Conservation (phyloP, 2,888 invertebrate genomes). For the Eucriotettix oculatus region DNA sequence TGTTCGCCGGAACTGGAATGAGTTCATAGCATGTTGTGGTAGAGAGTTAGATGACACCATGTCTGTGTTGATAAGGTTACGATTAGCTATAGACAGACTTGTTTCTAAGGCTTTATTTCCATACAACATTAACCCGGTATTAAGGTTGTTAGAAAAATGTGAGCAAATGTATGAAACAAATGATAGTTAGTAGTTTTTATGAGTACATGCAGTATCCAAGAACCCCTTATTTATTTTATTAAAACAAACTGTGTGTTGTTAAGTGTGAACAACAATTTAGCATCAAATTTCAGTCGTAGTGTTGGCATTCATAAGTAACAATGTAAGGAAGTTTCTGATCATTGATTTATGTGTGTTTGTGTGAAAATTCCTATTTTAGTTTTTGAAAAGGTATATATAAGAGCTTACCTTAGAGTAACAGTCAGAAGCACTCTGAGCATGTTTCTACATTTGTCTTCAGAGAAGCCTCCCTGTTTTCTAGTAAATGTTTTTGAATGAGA, state of each 20-base stretch:
- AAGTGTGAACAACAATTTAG: not conserved
- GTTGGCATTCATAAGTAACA: not conserved
- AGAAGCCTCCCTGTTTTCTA: no score
- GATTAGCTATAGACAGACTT: conserved; percentile 63
- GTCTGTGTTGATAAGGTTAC: conserved; percentile 62
- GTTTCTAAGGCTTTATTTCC: conserved; percentile 73
- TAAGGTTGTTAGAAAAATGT: conserved; percentile 65
- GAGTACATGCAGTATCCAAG: no score
- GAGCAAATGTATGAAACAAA: conserved; percentile 74
- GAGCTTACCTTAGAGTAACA: no score
- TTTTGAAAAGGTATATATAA: no score
- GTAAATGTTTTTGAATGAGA: no score
- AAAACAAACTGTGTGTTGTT: not conserved
- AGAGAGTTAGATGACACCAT: conserved; percentile 62
- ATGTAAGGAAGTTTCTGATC: not conserved
- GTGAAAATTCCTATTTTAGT: no score
- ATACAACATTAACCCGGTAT: conserved; percentile 77
- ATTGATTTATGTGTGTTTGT: no score
- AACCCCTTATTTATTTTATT: not conserved
- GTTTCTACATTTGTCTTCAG: no score
- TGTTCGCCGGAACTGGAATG: conserved; percentile 66
- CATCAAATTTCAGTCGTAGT: not conserved
- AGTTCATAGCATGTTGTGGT: conserved; percentile 62
- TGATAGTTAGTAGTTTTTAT: conserved; percentile 24
- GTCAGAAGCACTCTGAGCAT: no score